Evolutionary conservation across 2,888 invertebrate genomes (phyloP).

Genomic region (Sinhomidia bicolor): DNA sequence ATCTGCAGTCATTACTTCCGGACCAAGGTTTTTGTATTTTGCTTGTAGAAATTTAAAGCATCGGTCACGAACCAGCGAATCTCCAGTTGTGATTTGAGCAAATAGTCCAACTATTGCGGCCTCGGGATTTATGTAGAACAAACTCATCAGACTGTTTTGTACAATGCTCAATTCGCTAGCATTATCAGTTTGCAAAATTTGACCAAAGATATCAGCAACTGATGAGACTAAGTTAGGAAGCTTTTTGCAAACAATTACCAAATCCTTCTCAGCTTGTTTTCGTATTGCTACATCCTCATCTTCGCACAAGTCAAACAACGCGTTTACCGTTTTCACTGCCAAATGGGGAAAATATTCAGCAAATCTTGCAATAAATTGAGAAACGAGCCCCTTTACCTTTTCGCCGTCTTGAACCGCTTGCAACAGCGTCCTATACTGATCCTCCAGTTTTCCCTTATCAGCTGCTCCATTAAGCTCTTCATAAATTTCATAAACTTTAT

Average conservation of each 20-base stretch:
- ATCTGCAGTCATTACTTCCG: background rate
- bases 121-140: constrained; percentile 89
- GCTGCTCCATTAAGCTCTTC: constrained; percentile 94
- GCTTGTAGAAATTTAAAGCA: constrained; percentile 53
- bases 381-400: constrained; percentile 95
- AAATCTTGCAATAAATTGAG: constrained; percentile 97
- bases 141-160: constrained; percentile 89
- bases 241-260: constrained; percentile 93
- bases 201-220: constrained; percentile 95
- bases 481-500: constrained; percentile 92
- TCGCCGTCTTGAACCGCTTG: constrained; percentile 93
- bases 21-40: constrained; percentile 15
- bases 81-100: constrained; percentile 33
- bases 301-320: constrained; percentile 96
- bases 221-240: constrained; percentile 91
- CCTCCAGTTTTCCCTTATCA: constrained; percentile 94
- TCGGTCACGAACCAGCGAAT: background rate
- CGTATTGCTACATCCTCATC: constrained; percentile 96
- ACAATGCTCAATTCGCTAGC: constrained; percentile 91
- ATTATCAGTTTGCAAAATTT: constrained; percentile 94
- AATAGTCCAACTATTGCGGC: constrained; percentile 81
- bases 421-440: constrained; percentile 92
- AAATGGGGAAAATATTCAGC: constrained; percentile 94
- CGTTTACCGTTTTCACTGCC: constrained; percentile 93
- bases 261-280: constrained; percentile 88